Evolutionary conservation across 1,140 invertebrate genomes (phyloP), one percentile per base, ranked within the genome.

Genomic region (Drosophila parvula): DNA sequence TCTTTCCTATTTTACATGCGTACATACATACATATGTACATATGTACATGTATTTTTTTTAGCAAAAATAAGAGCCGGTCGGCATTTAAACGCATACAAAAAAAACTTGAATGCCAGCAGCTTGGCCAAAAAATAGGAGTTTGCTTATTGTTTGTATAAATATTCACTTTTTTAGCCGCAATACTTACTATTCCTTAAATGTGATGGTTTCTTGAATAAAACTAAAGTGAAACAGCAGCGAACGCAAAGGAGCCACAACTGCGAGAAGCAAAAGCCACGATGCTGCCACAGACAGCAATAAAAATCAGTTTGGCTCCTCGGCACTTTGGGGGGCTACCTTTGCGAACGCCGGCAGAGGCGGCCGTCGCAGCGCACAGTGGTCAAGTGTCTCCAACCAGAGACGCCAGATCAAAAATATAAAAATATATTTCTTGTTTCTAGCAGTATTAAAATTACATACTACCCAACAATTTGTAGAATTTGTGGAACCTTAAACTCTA

Each of bases 211-310:
- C 12, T 30, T 4, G 12, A 64, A 30, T 36, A 63, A 14, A 48
- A 41, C 34, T 10, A 63, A 51, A 38, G 12, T 27, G n/a, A 48
- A 38, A 28, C 30, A 18, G 27, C 59, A 8, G 27, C 47, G n/a
- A 61, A 51, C 34, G n/a, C 3, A 16, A 22, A 36, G 48, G 22
- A 55, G 16, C 8, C 11, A 41, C 27, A 59, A 59, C 22, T 38
- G 63, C 28, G 63, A 32, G 9, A 64, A 47, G 32, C 47, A 51
- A 70, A 67, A 57, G 70, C 28, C 68, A 55, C 57, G 69, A 74
- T 74, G 71, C 71, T 74, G 58, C 69, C 58, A 63, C 61, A 44
- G 28, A 74, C 18, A 32, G 44, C 61, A 58, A 71, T 64, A 28
- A 63, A 62, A 30, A 22, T 30, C 28, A 9, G 10, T 22, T 5